Evolutionary conservation across 2,888 invertebrate genomes (phyloP), one percentile per base, ranked within the genome.

Genomic region (Dascillus cervinus): DNA sequence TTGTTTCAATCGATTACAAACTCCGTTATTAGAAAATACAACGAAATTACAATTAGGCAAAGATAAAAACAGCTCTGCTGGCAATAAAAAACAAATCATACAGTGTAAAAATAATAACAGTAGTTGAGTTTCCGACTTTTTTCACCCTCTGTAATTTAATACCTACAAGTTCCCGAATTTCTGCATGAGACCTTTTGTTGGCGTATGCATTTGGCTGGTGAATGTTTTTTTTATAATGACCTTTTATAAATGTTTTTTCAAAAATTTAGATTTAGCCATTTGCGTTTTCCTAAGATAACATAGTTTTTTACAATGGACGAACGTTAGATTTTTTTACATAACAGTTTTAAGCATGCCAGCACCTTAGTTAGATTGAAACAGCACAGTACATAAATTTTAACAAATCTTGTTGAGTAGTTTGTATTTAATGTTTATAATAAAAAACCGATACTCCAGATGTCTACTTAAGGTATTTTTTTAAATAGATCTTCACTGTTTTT

Each of bases 201-300:
- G 63, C 63, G 57, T 63, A 50, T 61, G 64, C 64, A 64, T 64
- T 52, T 62, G 62, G 62, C 62, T 62, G 63, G 53, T 62, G 53
- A 52, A 52, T 62, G 60, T 64, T 58, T 58, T n/a, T n/a, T n/a
- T n/a, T n/a, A n/a, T 37, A 39, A 41, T 39, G 37, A 41, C 28
- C 39, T 46, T 44, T 43, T 46, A n/a, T 48, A 27, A 29, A 40
- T 46, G 36, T 40, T 17, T 31, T 41, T 32, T 29, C 17, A 29
- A 39, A 35, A 32, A 28, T 30, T 37, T 31, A 32, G 31, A 31
- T 32, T 41, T 37, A 40, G 40, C 32, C 37, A 32, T 29, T 37
- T 41, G 41, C 41, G 38, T 41, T 32, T 38, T 30, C 36, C 30
- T 31, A 35, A 38, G 30, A 34, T 41, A 32, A 40, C 29, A 37